Conservation (phyloP, 2,797 vertebrate species). For the Pantherophis vulpinus region DNA sequence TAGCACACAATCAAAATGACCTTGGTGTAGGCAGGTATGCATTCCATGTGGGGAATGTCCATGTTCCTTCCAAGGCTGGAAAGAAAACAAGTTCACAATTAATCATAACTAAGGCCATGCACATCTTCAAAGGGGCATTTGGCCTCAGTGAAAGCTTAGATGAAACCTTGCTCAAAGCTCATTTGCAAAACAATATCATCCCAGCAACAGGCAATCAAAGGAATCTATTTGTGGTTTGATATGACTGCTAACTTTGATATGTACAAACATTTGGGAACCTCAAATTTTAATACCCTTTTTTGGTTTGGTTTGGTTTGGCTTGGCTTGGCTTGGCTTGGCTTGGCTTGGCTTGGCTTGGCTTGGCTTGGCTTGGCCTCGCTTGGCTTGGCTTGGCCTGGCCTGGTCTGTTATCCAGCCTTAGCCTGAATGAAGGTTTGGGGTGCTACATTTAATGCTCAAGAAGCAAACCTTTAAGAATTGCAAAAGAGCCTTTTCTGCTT, state of each 20-base stretch:
- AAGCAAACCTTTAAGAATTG: neutral
- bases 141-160: neutral
- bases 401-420: neutral
- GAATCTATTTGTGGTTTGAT: neutral
- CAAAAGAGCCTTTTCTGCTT: no score
- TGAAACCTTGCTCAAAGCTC: neutral
- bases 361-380: no score
- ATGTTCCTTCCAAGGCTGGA: neutral
- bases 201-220: neutral
- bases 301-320: neutral
- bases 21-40: neutral
- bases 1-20: neutral
- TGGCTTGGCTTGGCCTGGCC: neutral
- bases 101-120: neutral
- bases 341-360: no score
- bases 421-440: neutral
- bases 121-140: neutral
- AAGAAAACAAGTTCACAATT: neutral
- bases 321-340: no score
- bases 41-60: neutral
- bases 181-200: neutral
- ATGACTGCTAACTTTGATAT: neutral
- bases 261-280: neutral
- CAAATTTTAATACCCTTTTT: neutral
- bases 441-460: neutral